These are phyloP conservation scores for Stigmatopora argus DNA, from an alignment of 2,113 vertebrate genomes.

Conservation along the genomic window DNA sequence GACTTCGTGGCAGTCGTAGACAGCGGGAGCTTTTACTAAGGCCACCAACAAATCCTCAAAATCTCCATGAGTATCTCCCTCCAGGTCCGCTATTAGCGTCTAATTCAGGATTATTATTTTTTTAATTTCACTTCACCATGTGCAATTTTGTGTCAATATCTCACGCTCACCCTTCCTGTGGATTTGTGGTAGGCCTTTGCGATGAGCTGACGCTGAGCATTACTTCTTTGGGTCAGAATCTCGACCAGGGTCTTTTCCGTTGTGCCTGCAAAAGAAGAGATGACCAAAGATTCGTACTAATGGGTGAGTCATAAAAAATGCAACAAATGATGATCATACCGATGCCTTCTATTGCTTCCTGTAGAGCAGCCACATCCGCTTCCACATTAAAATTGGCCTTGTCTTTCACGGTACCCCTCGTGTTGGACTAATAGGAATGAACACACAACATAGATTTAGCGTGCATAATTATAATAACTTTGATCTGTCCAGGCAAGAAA, in stretches of 20 bases:
- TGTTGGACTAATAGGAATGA: constrained; percentile 60
- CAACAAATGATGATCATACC: constrained; percentile 61
- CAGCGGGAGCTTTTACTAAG: constrained; percentile 67
- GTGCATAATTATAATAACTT: background rate
- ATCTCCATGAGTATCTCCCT: constrained; percentile 80
- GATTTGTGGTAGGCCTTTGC: constrained; percentile 69
- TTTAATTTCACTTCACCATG: background rate
- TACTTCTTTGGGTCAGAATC: constrained; percentile 78
- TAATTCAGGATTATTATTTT: constrained; percentile 32
- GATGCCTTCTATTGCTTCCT: constrained; percentile 75
- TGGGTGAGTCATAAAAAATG: background rate
- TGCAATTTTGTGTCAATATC: constrained; percentile 48
- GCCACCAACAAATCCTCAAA: constrained; percentile 75
- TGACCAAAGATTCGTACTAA: background rate
- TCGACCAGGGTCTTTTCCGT: constrained; percentile 75
- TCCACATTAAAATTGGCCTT: constrained; percentile 69
- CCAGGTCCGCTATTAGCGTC: constrained; percentile 75
- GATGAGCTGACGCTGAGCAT: constrained; percentile 77
- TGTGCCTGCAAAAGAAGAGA: constrained; percentile 66
- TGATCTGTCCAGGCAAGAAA: background rate
- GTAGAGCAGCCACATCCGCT: constrained; percentile 73
- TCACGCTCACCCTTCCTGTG: constrained; percentile 71
- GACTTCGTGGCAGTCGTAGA: constrained; percentile 77
- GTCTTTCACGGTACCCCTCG: constrained; percentile 74
- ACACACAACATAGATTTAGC: background rate